Conservation (phyloP, 2,888 invertebrate genomes). For the Agelastica alni region DNA sequence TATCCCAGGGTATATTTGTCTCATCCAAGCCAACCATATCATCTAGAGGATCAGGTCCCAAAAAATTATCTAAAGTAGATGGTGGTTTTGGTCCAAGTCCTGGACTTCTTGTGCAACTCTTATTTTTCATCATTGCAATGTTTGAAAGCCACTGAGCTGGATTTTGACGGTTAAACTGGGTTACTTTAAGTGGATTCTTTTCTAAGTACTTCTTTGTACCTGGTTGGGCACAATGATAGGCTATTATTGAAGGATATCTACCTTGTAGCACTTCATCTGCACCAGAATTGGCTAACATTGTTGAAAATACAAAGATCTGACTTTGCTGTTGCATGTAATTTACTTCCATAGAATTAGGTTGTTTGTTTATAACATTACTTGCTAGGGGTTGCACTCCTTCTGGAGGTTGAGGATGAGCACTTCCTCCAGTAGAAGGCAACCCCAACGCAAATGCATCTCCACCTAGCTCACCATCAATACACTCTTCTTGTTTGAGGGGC, state of each 20-base stretch:
- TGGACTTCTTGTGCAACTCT: conserved; percentile 64
- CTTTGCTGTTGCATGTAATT: conserved; percentile 94
- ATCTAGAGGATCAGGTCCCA: conserved; percentile 55
- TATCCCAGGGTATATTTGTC: conserved; percentile 61
- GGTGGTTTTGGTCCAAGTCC: conserved; percentile 54
- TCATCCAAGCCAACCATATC: conserved; percentile 55
- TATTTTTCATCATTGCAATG: conserved; percentile 75
- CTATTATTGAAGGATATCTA: conserved; percentile 89
- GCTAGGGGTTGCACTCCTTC: conserved; percentile 75
- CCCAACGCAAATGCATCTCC: conserved; percentile 53
- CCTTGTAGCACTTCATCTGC: conserved; percentile 91
- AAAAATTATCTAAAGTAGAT: conserved; percentile 53
- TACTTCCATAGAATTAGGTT: conserved; percentile 81
- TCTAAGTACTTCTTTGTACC: conserved; percentile 93
- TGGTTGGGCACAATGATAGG: conserved; percentile 94
- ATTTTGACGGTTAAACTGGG: conserved; percentile 83
- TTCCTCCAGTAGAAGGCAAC: conserved; percentile 43
- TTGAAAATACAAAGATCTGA: conserved; percentile 97
- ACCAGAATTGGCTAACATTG: conserved; percentile 90
- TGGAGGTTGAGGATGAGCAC: conserved; percentile 56
- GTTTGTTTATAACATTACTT: conserved; percentile 78
- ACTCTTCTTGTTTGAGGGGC: conserved; percentile 54
- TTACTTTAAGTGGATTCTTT: conserved; percentile 87
- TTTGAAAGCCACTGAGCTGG: conserved; percentile 81
- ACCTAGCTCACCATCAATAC: conserved; percentile 52